Evolutionary conservation across 2,888 invertebrate species (phyloP), one percentile per base, ranked within the genome.

Genomic region (Sarcophaga caerulescens): DNA sequence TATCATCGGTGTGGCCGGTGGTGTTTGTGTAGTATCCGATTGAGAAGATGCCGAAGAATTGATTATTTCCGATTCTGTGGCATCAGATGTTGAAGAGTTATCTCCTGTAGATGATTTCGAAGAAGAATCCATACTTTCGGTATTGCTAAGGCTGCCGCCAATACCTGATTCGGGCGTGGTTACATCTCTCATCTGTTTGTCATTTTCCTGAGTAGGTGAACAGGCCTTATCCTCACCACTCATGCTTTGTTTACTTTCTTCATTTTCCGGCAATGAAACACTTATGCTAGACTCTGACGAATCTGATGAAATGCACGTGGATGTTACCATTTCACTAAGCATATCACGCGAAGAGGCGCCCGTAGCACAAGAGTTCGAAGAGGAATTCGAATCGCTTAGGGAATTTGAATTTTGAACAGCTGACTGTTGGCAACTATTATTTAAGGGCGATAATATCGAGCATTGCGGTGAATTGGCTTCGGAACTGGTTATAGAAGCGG

Each of bases 401-500:
- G 86, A 87, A 60, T 87, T 89, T n/a, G 88, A 88, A 68, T 87
- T 87, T 87, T 17, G 88, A 85, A 75, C 86, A 84, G 81, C 88
- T 81, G 84, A 69, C 23, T 63, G 23, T 0, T 68, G 45, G 12
- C 71, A 71, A 57, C 44, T 77, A n/a, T 77, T 84, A 77, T 85
- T 88, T 14, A 85, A 47, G 14, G 88, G 87, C 0, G 85, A 81
- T n/a, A 85, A 68, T 44, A 82, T 81, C 57, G 87, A 85, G 21
- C 88, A 88, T 52, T 82, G 85, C 44, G 87, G 87, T 25, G 88
- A 88, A 14, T 87, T 85, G 10, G 73, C 94, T 90, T 82, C 94
- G 91, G 90, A 93, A 92, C 89, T 94, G 90, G 87, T 94, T 90
- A 90, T 93, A 91, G 89, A 94, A 1, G 91, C 90, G 0, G 92